Evolutionary conservation across 2,797 vertebrate genomes (phyloP), one percentile per base, ranked within the genome.

Genomic region (Cetoscarus ocellatus): DNA sequence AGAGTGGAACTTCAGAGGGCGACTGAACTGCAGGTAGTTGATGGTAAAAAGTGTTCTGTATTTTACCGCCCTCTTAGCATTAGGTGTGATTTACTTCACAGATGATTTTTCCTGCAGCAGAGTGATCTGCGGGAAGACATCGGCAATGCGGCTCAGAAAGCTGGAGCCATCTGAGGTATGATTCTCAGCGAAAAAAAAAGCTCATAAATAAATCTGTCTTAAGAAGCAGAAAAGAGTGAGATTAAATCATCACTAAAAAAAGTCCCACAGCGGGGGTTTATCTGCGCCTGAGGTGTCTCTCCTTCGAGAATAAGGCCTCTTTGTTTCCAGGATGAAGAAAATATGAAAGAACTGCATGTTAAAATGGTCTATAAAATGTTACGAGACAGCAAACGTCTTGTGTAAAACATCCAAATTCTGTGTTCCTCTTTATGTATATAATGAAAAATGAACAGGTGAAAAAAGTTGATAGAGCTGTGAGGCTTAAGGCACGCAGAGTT

Each of bases 181-280:
- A 63, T 18, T 75, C 61, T 68, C 52, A 61, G 17, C 48, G 17
- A 42, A 67, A 67, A 43, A 42, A 67, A 67, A 43, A 19, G 36
- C 57, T 38, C 70, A 73, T 83, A 50, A 85, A 86, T 77, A 81
- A 78, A 64, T 68, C 73, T 11, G 43, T 74, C 38, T 47, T 15
- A 68, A 87, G 50, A 65, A 69, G 70, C 19, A 43, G 67, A 69
- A 59, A 47, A 38, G 61, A 80, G 61, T 51, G 13, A 42, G 39
- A 82, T 80, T 71, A 79, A 87, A 65, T 77, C 61, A 65, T 76
- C 61, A 51, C 43, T 63, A 75, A 60, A 7, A n/a, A 39, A 61
- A 48, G 45, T 58, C 6, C 12, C n/a, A 10, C 55, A 10, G 17
- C 11, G 5, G 56, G 54, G 51, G 8, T 12, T 36, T 6, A 12